Percentiles rank a stretch among this genome's conserved stretches.
These are phyloP conservation scores for Clupea harengus DNA, from an alignment of 2,113 vertebrate species.

Conservation along the genomic window DNA sequence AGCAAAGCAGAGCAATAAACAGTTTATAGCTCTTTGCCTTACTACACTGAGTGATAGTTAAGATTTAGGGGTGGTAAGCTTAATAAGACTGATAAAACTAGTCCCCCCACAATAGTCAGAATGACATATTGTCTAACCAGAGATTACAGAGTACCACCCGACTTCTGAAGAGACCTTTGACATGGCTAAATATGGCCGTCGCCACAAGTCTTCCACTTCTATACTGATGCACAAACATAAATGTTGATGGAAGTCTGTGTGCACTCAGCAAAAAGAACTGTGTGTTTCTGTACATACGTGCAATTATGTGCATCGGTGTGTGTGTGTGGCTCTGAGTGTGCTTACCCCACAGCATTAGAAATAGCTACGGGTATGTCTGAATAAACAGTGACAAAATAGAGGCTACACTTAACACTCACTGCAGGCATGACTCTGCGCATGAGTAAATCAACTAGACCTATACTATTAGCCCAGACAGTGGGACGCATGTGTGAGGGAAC, in stretches of 20 bases:
- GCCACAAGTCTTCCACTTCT: not conserved
- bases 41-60: not conserved
- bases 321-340: not conserved
- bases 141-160: not conserved
- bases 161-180: not conserved
- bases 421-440: not conserved
- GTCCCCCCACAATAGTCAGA: not conserved
- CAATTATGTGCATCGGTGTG: not conserved
- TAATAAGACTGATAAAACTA: not conserved
- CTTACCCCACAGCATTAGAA: not conserved
- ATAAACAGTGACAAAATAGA: not conserved
- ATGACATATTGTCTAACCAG: constrained; percentile 1
- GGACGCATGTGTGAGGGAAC: not conserved
- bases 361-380: not conserved
- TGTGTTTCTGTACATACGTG: not conserved
- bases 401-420: not conserved
- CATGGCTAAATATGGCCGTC: not conserved
- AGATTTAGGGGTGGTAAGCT: not conserved
- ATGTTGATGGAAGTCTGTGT: not conserved
- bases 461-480: not conserved
- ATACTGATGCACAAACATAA: not conserved
- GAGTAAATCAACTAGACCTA: not conserved
- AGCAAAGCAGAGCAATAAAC: not conserved
- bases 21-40: not conserved
- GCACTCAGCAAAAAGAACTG: not conserved